Base-by-base conservation (phyloP, 1,140 invertebrate species). In the Aradophagus sp. region DNA sequence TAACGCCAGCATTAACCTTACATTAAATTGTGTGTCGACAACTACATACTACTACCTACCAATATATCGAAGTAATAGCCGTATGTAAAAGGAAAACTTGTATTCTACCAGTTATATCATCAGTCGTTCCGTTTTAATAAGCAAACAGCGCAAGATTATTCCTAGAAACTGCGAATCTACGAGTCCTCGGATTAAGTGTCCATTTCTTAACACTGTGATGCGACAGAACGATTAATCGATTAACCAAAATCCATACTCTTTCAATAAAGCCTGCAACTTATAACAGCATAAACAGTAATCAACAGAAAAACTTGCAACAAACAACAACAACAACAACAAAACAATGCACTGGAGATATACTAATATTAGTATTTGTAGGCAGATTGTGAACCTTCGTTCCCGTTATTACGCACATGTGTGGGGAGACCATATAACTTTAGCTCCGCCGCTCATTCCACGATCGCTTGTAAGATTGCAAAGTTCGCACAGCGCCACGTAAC, bases 31-130 rank as follows among this genome's bases (percentile, higher is more conserved):
- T 86, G 84, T 86, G 84, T 86, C 84, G 84, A 85, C 84, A 86
- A 86, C 84, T 86, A 86, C 84, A 86, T 86, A 86, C 84, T 86
- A 84, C 80, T 85, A 86, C 83, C 83, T 84, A 85, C 83, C 83
- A 80, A 71, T 86, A 86, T 86, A 86, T 86, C 79, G 83, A 86
- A 86, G 78, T 86, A 86, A 86, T 86, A 86, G 84, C 83, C 83
- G 83, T 86, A 85, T 86, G 83, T 86, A 86, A 86, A 86, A 86
- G 77, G 77, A 81, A 84, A 85, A 83, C 81, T 86, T 85, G 80
- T 85, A 85, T 84, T 85, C 81, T 85, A 86, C 78, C 84, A 85
- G 83, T 84, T 85, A 82, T 86, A 85, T 86, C 81, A 85, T 85
- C 81, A 84, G 76, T 79, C 82, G 84, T 77, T 84, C 82, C 83